Conservation (phyloP, 2,888 invertebrate genomes). For the Loripinus fragilis region DNA sequence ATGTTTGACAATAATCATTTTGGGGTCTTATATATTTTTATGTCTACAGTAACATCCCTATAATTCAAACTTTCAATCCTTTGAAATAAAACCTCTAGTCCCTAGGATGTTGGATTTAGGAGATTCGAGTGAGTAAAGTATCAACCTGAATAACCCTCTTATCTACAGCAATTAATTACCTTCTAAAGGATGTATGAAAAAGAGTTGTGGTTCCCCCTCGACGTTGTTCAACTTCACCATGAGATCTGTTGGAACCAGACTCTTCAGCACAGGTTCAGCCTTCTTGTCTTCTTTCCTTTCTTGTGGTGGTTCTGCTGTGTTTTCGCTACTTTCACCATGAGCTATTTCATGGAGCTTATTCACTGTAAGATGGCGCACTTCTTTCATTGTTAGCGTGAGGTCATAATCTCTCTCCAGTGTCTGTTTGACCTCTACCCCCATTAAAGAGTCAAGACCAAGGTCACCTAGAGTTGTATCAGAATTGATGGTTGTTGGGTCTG, state of each 20-base stretch:
- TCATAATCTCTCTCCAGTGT: slow-evolving; percentile 96
- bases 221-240: slow-evolving; percentile 86
- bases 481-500: slow-evolving; percentile 92
- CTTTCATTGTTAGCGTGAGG: slow-evolving; percentile 94
- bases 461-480: slow-evolving; percentile 93
- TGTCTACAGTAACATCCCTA: no score
- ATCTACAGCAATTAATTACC: no score
- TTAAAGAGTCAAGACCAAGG: slow-evolving; percentile 98
- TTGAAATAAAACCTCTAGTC: no score
- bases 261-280: slow-evolving; percentile 57
- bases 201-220: slow-evolving; percentile 68
- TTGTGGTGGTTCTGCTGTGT: slow-evolving; percentile 2
- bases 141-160: no score
- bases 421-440: slow-evolving; percentile 99
- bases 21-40: no score
- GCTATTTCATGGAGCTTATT: slow-evolving; percentile 37
- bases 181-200: slow-evolving; percentile 83
- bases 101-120: no score
- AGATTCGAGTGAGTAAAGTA: no score
- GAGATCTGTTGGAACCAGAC: slow-evolving; percentile 89
- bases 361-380: slow-evolving; percentile 88
- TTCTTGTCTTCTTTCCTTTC: neutral
- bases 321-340: slow-evolving; percentile 8
- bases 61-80: no score
- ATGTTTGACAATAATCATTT: no score